Evolutionary conservation across 2,888 invertebrate genomes (phyloP), one percentile per base, ranked within the genome.

Genomic region (Eupithecia pulchellata): DNA sequence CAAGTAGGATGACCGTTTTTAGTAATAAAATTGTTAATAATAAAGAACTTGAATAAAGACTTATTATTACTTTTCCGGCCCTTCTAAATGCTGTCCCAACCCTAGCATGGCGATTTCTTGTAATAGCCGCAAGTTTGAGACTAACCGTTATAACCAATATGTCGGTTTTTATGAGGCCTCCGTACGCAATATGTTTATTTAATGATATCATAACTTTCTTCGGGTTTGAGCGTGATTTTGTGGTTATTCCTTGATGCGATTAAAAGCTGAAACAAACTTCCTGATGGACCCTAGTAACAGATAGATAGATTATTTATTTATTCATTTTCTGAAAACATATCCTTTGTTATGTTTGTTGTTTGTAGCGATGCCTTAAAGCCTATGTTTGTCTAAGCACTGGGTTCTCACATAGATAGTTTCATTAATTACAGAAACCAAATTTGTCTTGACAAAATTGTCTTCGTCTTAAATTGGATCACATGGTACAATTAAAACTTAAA

Each of bases 161-260:
- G 86, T 82, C 81, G 76, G 85, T 85, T 91, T 90, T 92, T 93
- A 93, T 89, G 89, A 89, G 89, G 89, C 87, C 78, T 79, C 81
- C 82, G 85, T 81, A 84, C 86, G 85, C 86, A 84, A 87, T 90
- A 91, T 91, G 88, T 88, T 90, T 89, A 86, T 89, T 88, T 87
- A 86, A 89, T 86, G 84, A 81, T 79, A 78, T 77, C 84, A 86
- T 90, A 88, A 90, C 85, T 85, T 81, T 81, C 72, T 64, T n/a
- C 20, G 25, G 1, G 3, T 4, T 34, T 75, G 79, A 72, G 80
- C 81, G 84, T 83, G 84, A 82, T 83, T 87, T 82, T 78, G 83
- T 80, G 77, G 80, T 69, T 76, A 64, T 64, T 27, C 39, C 32
- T 57, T 29, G 20, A 29, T 57, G 14, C 14, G 14, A 27, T 55